A percentile compares a stretch with the other conserved stretches of the same genome.
Conservation (phyloP, 2,113 vertebrate genomes). For the Micronycteris hirsuta region DNA sequence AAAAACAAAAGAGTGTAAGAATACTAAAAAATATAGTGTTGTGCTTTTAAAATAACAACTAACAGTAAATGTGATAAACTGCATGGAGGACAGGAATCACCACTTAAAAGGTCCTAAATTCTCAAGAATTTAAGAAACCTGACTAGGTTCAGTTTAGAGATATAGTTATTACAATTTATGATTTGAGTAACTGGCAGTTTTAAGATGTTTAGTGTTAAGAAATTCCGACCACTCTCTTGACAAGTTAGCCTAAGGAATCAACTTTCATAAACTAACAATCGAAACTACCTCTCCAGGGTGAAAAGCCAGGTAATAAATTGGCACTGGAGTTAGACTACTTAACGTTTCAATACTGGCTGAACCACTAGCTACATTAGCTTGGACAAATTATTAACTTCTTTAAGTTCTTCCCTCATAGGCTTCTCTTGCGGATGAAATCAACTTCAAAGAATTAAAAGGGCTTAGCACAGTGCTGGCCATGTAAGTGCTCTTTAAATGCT, state of each 20-base stretch:
- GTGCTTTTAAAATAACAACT: background rate
- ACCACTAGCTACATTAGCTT: background rate
- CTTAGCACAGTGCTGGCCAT: background rate
- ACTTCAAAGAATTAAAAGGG: background rate
- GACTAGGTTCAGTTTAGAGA: background rate
- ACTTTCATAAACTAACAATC: background rate
- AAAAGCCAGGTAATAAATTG: background rate
- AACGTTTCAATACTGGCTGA: background rate
- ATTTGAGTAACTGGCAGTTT: background rate
- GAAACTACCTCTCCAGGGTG: background rate
- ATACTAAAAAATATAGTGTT: background rate
- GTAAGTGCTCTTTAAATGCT: background rate
- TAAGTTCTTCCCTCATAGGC: background rate
- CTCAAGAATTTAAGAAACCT: slow-evolving; percentile 38
- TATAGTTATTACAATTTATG: background rate
- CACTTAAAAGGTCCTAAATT: slow-evolving; percentile 5
- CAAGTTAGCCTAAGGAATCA: slow-evolving; percentile 21
- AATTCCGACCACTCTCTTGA: slow-evolving; percentile 20
- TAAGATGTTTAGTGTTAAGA: slow-evolving; percentile 34
- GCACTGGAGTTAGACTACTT: background rate
- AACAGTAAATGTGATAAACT: background rate
- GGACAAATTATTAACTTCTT: slow-evolving; percentile 23
- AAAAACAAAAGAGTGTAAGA: background rate
- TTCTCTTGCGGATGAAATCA: background rate
- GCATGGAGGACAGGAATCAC: background rate